phyloP scores from a whole-genome alignment of 2,888 invertebrate species.

The Phortica okadai region DNA sequence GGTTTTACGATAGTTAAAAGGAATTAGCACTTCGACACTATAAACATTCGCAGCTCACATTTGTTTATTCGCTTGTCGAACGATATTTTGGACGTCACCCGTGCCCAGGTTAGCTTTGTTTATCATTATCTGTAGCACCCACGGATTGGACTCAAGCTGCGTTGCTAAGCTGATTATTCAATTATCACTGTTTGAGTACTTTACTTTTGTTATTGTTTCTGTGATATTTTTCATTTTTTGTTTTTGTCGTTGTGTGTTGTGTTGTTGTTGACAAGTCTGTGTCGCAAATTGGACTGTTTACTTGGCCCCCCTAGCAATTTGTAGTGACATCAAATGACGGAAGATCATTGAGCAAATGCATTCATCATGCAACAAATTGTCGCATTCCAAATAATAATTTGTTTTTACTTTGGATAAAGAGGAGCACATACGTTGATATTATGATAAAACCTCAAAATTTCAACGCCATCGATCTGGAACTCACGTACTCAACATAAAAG shows the following conservation, averaged over 20 bases:
- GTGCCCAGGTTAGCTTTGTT: constrained; percentile 43
- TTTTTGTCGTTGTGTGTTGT: constrained; percentile 10
- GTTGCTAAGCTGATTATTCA: constrained; percentile 66
- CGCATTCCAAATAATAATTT: constrained; percentile 42
- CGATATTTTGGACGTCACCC: constrained; percentile 11
- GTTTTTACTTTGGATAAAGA: too few species aligned
- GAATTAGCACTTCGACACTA: neutral
- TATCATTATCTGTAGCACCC: neutral
- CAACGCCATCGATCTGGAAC: too few species aligned
- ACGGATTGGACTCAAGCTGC: constrained; percentile 37
- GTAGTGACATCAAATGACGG: constrained; percentile 42
- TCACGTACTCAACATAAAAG: too few species aligned
- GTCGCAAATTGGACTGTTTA: constrained; percentile 57
- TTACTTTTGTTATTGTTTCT: constrained; percentile 4
- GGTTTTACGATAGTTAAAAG: neutral
- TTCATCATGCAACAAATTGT: constrained; percentile 21
- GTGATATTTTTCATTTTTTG: neutral
- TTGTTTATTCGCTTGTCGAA: neutral
- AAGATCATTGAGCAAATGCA: constrained; percentile 44
- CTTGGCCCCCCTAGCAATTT: constrained; percentile 28
- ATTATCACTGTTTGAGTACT: constrained; percentile 62
- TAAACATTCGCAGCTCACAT: neutral
- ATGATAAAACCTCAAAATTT: too few species aligned
- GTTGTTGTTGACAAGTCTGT: constrained; percentile 46
- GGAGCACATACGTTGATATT: too few species aligned